A percentile compares a stretch with the other conserved stretches of the same genome.
Evolutionary conservation across 2,888 invertebrate genomes (phyloP).

Genomic region (Sinohyriopsis cumingii): DNA sequence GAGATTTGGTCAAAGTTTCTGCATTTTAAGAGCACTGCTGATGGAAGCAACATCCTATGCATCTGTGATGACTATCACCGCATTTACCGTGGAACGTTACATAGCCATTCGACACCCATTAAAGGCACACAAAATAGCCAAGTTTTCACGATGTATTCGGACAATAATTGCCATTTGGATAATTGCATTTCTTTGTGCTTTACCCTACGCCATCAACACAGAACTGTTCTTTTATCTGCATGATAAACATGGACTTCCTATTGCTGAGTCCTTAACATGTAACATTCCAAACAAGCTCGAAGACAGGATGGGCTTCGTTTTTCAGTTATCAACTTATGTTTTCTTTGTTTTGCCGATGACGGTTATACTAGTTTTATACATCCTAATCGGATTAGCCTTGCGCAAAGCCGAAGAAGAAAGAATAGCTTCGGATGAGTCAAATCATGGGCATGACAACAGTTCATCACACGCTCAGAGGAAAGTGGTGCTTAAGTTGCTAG

Average conservation of each 20-base stretch:
- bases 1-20: slow-evolving; percentile 72
- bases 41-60: slow-evolving; percentile 85
- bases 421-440: slow-evolving; percentile 33
- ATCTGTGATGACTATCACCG: slow-evolving; percentile 92
- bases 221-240: slow-evolving; percentile 53
- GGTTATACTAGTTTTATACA: slow-evolving; percentile 84
- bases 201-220: slow-evolving; percentile 66
- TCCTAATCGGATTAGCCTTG: slow-evolving; percentile 62
- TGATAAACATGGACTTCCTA: slow-evolving; percentile 30
- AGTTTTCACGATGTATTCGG: slow-evolving; percentile 83
- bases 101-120: slow-evolving; percentile 93
- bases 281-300: slow-evolving; percentile 54
- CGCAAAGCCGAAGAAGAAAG: slow-evolving; percentile 47
- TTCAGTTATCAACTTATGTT: slow-evolving; percentile 85
- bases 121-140: slow-evolving; percentile 86
- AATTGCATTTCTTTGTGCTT: slow-evolving; percentile 82
- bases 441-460: slow-evolving; percentile 18
- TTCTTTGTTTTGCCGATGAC: slow-evolving; percentile 86
- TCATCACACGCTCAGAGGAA: slow-evolving; percentile 34
- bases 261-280: slow-evolving; percentile 59
- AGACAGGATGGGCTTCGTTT: slow-evolving; percentile 72
- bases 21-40: slow-evolving; percentile 72
- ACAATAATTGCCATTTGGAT: slow-evolving; percentile 91
- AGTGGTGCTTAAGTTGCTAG: slow-evolving; percentile 62
- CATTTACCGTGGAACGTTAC: slow-evolving; percentile 91